Conservation (phyloP, 2,888 invertebrate species). For the Philaethria dido region DNA sequence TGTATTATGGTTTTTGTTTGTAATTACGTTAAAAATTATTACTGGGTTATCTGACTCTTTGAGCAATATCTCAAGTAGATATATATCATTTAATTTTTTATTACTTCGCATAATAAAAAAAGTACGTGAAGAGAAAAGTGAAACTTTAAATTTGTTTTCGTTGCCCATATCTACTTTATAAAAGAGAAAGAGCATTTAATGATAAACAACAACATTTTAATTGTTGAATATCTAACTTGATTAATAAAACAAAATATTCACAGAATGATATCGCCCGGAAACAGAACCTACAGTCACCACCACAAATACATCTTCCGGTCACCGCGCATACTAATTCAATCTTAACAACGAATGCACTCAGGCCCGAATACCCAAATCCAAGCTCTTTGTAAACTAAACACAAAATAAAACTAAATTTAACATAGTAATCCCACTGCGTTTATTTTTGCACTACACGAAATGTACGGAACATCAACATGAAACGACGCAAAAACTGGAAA, state of each 20-base stretch:
- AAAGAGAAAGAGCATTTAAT: neutral
- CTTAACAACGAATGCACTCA: constrained; percentile 10
- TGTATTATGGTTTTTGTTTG: too few species aligned
- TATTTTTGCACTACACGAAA: constrained; percentile 44
- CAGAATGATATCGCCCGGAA: neutral
- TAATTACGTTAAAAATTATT: too few species aligned
- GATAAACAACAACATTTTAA: too few species aligned
- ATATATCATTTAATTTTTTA: neutral
- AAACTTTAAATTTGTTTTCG: neutral
- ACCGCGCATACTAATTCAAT: constrained; percentile 1
- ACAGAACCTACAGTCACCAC: neutral
- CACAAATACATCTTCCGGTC: constrained; percentile 6
- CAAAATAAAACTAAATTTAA: constrained; percentile 37
- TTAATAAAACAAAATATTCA: neutral
- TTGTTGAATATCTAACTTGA: neutral
- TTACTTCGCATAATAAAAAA: neutral
- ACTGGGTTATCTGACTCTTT: too few species aligned
- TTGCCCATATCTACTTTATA: neutral
- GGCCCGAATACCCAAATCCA: neutral
- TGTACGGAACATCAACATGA: constrained; percentile 47
- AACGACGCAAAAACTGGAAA: constrained; percentile 52
- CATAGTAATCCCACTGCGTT: constrained; percentile 42
- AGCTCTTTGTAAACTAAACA: constrained; percentile 24
- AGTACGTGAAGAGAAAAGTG: neutral
- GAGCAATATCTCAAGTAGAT: too few species aligned